Evolutionary conservation across 1,140 invertebrate genomes (phyloP), one percentile per base, ranked within the genome.

Genomic region (Hesperophylax magnus): DNA sequence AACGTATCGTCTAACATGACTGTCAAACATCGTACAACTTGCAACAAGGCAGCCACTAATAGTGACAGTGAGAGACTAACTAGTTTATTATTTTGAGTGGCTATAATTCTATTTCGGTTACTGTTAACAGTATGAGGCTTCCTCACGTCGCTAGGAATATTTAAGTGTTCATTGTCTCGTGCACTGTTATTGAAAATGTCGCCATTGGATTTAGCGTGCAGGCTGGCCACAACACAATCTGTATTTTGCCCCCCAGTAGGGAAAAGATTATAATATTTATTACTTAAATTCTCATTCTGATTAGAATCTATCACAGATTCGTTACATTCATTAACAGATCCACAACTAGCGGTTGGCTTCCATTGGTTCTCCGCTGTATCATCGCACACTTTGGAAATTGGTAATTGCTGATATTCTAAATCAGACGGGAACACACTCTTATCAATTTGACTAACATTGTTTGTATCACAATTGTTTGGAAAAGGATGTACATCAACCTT

Each of bases 41-140:
- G 89, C 15, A 90, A 79, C 27, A 90, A 78, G 7, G 88, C 90
- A 27, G 90, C 90, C 52, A 91, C 84, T 5, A 91, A 82, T 47
- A 91, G 78, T 27, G 90, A 90, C 60, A 91, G 74, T 3, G 89
- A 90, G 9, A 91, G 84, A 24, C 89, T 89, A 20, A 91, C 85
- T 34, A 91, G 81, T 86, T 89, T 89, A 79, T 87, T 89, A 77
- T 79, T 81, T 56, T 84, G 82, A 20, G 79, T 84, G 9, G 82
- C 77, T 14, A 83, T 72, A n/a, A 79, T 74, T 27, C 71, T 67
- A n/a, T 74, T 78, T 56, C 71, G 78, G 69, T 61, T 83, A 69
- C 78, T 60, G 5, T n/a, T 31, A 63, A 14, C 17, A 47, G 20
- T 47, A 63, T n/a, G 20, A 47, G 56, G 60, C 56, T 61, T 63